Evolutionary conservation across 1,140 invertebrate species (phyloP).

Genomic region (Pogonomyrmex californicus): DNA sequence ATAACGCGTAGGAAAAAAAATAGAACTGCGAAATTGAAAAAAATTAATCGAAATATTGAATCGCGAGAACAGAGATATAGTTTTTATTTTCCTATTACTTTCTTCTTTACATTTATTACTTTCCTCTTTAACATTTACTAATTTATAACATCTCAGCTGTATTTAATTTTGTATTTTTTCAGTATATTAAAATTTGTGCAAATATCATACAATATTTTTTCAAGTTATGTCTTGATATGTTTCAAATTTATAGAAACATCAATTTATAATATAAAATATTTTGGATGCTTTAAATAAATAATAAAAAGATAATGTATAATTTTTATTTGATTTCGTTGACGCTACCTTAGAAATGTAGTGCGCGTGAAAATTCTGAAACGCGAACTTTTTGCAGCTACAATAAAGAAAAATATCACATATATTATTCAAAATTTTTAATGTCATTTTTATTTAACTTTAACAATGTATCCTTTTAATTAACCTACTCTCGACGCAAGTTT

Average conservation of each 20-base stretch:
- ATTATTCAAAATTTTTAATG: conserved; percentile 2
- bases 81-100: not conserved
- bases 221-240: not conserved
- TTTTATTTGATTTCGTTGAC: not conserved
- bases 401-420: not conserved
- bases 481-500: not conserved
- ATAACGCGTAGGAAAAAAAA: not conserved
- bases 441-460: conserved; percentile 40
- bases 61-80: not conserved
- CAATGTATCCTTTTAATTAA: not conserved
- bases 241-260: not conserved
- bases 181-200: not conserved
- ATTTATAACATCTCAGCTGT: not conserved
- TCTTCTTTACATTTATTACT: not conserved
- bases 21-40: not conserved
- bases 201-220: not conserved
- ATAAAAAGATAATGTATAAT: not conserved
- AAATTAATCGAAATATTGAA: not conserved
- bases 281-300: not conserved
- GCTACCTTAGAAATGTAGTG: not conserved
- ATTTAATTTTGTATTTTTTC: not conserved
- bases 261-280: too few species aligned
- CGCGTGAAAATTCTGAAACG: not conserved
- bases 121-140: not conserved
- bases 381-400: not conserved